phyloP scores from a whole-genome alignment of 1,140 invertebrate species.

The Radopholus similis region DNA sequence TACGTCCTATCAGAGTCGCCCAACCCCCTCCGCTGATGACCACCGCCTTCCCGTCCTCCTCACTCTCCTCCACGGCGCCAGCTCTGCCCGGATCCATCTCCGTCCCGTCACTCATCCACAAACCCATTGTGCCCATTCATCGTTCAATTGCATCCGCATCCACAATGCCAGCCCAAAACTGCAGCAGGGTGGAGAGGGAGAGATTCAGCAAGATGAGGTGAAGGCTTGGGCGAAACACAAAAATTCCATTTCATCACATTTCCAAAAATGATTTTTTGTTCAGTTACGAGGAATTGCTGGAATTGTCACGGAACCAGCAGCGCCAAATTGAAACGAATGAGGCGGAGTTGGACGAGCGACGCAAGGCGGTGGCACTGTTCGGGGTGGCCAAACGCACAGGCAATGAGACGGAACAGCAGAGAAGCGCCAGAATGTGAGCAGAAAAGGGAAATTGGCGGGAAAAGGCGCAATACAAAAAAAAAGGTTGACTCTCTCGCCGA shows the following conservation, averaged over 20 bases:
- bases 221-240: background rate
- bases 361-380: constrained; percentile 21
- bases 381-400: constrained; percentile 7
- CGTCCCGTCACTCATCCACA: background rate
- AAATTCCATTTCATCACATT: background rate
- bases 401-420: constrained; percentile 10
- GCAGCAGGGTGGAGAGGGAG: background rate
- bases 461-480: background rate
- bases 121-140: background rate
- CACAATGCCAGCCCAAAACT: background rate
- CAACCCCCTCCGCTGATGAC: constrained; percentile 11
- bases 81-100: background rate
- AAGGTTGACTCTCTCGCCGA: background rate
- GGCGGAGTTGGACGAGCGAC: constrained; percentile 22
- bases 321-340: constrained; percentile 28
- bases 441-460: background rate
- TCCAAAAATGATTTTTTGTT: background rate
- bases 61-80: background rate
- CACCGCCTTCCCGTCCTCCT: background rate
- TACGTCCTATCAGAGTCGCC: constrained; percentile 6
- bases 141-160: background rate
- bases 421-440: constrained; percentile 11
- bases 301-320: constrained; percentile 23
- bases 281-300: constrained; percentile 23
- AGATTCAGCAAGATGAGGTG: background rate